Base-by-base conservation (phyloP, 2,888 invertebrate species). In the Autographa gamma region DNA sequence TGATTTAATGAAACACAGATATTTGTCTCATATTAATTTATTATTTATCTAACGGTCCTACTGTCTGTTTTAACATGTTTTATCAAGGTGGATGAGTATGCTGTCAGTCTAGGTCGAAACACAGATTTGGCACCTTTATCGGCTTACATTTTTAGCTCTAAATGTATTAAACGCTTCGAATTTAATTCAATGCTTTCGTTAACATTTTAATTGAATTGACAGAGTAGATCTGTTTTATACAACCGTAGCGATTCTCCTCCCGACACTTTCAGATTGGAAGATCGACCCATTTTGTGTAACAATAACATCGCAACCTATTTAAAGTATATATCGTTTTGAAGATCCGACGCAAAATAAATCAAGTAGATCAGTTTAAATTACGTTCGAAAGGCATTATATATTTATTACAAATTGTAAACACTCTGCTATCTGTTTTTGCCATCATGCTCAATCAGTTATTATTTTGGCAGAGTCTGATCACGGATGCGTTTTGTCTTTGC, bases 401-500 rank as follows among this genome's bases (percentile, higher is more conserved):
- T 86, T 86, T 85, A 85, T 88, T 85, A 80, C 82, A 83, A 87
- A 86, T 43, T 86, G 85, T 86, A 87, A 88, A 88, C 85, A 86
- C 65, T 77, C 66, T 67, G 76, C 73, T 85, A 83, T 86, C 72
- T 81, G 78, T 80, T 85, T 81, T 77, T 83, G 81, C 86, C 81
- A 88, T 89, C 88, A 79, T 80, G 77, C 73, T 71, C 73, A 80
- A 83, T 90, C 89, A 90, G 83, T 90, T 92, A 92, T 92, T 88
- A 91, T 91, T 92, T 92, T 93, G 93, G 93, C 93, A 93, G 85
- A 90, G 88, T 86, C 82, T 87, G 89, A 90, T 89, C 88, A 85
- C 92, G 92, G 92, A 93, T 93, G 92, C 90, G 88, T 91, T 93
- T 92, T 91, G 92, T 91, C 86, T 92, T 88, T 77, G 82, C 85